A percentile compares a stretch with the other conserved stretches of the same genome.
These are phyloP conservation scores for Lucifuga dentata DNA, from an alignment of 2,113 vertebrate species.

Conservation along the genomic window DNA sequence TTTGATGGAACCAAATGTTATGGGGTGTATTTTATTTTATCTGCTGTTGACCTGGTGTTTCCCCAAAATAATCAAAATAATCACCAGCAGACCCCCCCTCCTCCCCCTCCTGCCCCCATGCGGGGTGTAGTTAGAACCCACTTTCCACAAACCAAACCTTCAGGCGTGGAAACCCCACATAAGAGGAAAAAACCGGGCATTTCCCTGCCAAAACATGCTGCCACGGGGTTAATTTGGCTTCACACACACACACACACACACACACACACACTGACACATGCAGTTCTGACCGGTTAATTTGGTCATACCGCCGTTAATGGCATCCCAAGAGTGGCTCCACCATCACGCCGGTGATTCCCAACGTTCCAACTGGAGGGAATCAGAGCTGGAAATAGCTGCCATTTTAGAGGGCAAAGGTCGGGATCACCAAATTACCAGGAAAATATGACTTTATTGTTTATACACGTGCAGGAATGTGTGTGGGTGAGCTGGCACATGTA, in stretches of 20 bases:
- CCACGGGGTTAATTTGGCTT: slow-evolving; percentile 51
- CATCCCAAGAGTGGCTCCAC: slow-evolving; percentile 34
- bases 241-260: slow-evolving; percentile 7
- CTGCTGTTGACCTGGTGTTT: too few species aligned
- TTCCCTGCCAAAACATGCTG: slow-evolving; percentile 29
- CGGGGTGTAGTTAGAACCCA: neutral
- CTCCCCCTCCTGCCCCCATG: slow-evolving; percentile 8
- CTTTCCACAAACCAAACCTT: slow-evolving; percentile 51
- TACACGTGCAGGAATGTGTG: slow-evolving; percentile 54
- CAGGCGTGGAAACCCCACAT: slow-evolving; percentile 60
- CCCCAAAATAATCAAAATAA: too few species aligned
- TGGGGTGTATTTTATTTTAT: too few species aligned
- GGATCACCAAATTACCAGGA: slow-evolving; percentile 49
- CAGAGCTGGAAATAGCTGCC: slow-evolving; percentile 62
- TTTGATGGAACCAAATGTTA: too few species aligned
- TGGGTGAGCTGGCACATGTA: neutral
- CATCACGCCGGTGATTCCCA: slow-evolving; percentile 30
- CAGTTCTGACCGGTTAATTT: slow-evolving; percentile 47
- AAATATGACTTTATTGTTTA: slow-evolving; percentile 69
- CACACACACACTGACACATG: slow-evolving; percentile 24
- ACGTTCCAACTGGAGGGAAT: neutral
- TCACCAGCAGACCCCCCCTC: neutral
- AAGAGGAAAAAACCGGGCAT: slow-evolving; percentile 55
- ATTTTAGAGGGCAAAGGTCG: slow-evolving; percentile 60
- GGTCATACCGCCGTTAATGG: slow-evolving; percentile 42